Conservation (phyloP, 2,888 invertebrate species). For the Alentia gelatinosa region DNA sequence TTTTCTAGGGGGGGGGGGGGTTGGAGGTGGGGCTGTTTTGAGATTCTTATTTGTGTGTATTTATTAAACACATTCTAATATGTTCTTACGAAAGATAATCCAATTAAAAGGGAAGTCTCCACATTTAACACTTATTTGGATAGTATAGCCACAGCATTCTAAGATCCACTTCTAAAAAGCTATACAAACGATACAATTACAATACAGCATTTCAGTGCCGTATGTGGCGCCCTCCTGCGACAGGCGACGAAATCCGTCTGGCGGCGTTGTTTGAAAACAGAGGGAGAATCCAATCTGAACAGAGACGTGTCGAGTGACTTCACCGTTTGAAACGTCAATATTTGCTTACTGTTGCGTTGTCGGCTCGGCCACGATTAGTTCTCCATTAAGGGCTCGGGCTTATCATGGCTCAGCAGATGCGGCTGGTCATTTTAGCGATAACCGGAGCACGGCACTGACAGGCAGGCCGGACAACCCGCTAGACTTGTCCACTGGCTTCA, state of each 20-base stretch:
- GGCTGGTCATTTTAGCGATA: conserved; percentile 1
- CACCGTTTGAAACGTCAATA: conserved; percentile 43
- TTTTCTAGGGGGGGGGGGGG: too few relatives aligned
- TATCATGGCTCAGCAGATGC: conserved; percentile 42
- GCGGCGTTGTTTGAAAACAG: not conserved
- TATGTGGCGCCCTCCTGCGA: not conserved
- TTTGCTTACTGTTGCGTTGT: conserved; percentile 34
- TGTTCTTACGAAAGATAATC: too few relatives aligned
- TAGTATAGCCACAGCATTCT: too few relatives aligned
- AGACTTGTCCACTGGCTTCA: not conserved
- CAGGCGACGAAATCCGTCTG: not conserved
- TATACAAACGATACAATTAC: too few relatives aligned
- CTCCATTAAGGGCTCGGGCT: conserved; percentile 22
- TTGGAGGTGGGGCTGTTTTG: too few relatives aligned
- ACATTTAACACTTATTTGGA: too few relatives aligned
- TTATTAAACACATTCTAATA: too few relatives aligned
- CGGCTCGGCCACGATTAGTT: conserved; percentile 8
- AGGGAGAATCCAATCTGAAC: not conserved
- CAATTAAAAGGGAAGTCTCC: too few relatives aligned
- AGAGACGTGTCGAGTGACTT: conserved; percentile 19
- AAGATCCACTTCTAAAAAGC: too few relatives aligned
- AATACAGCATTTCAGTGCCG: not conserved
- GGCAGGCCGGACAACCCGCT: not conserved
- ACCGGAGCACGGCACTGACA: not conserved
- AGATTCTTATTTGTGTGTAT: too few relatives aligned